Evolutionary conservation across 2,113 vertebrate species (phyloP).

Genomic region (Gymnarchus niloticus): DNA sequence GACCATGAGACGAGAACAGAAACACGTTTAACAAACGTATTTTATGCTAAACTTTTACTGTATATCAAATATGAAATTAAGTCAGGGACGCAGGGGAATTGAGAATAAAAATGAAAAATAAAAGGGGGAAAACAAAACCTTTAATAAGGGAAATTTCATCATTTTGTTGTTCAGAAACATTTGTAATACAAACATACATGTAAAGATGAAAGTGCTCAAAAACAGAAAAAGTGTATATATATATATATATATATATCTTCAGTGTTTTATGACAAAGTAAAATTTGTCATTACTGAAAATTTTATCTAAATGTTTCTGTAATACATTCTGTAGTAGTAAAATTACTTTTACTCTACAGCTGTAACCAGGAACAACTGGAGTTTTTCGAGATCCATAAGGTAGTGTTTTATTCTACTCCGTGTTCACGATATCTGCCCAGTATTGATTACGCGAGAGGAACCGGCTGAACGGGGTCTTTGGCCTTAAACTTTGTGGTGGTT

Average conservation of each 20-base stretch:
- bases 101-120: neutral
- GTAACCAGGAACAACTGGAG: neutral
- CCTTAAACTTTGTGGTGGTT: neutral
- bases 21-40: neutral
- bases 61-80: neutral
- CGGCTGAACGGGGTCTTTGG: neutral
- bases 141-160: slow-evolving; percentile 25
- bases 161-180: slow-evolving; percentile 49
- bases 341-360: neutral
- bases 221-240: neutral
- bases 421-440: neutral
- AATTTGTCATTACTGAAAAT: neutral
- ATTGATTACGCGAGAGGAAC: neutral
- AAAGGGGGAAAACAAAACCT: neutral
- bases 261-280: neutral
- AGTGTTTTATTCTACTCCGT: neutral
- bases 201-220: neutral
- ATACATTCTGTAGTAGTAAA: neutral
- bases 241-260: neutral
- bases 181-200: slow-evolving; percentile 28
- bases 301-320: neutral
- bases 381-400: neutral
- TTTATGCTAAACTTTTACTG: neutral
- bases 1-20: neutral
- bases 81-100: neutral